Base-by-base conservation (phyloP, 2,888 invertebrate species). In the Hirtodrosophila trivittata region DNA sequence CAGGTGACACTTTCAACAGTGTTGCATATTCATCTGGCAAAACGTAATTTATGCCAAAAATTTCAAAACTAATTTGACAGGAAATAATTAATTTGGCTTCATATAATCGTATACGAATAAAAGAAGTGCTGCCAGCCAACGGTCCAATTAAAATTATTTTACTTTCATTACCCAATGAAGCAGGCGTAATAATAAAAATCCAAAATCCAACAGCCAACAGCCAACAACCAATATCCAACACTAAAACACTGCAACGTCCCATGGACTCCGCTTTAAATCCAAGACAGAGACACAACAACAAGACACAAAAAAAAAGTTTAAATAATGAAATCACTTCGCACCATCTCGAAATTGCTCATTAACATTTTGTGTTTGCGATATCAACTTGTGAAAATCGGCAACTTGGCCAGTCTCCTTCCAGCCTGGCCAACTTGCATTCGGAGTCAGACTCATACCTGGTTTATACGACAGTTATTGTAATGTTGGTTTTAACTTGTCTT, bases 321-420 rank as follows among this genome's bases (percentile, higher is more conserved):
- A 86, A 84, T 84, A 84, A 84, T 84, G 89, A 90, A 89, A 90
- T 90, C 90, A 89, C 76, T 90, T 90, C 90, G 90, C 90, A 90
- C 90, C 89, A 90, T 90, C 90, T 90, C 89, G 77, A 90, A 90
- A 90, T 90, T 90, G 90, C 90, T 90, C 90, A 90, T 90, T 90
- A 90, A 90, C 90, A 90, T 90, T 90, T 90, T 90, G 89, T 89
- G 90, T 90, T 89, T 86, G 87, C 85, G 88, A 88, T 90, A 90
- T 90, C 90, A 89, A 84, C 88, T 89, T 90, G 90, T 90, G 90
- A 90, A 90, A 90, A 90, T 90, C 90, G 66, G 75, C 72, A 67
- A 65, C 60, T 73, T 59, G 45, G 33, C 63, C 81, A 76, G 77
- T 59, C 63, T 84, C 66, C 64, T 28, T 28, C 52, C 37, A 43